Conservation (phyloP, 30 jellyfish, hydroid and myxozoan genomes). For the Cassiopea xamachana region DNA sequence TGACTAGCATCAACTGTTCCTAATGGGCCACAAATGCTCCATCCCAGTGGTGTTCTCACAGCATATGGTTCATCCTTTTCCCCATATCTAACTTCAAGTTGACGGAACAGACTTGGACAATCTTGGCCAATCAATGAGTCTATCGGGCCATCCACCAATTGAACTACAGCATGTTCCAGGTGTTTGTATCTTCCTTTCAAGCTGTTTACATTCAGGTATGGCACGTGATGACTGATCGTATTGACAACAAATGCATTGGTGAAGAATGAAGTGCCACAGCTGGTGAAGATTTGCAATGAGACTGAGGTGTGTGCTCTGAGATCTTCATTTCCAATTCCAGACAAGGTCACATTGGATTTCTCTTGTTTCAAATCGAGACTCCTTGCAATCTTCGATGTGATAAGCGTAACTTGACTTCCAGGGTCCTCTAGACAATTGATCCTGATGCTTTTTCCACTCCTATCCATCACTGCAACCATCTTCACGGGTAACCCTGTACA, state of each 20-base stretch:
- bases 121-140: conserved; percentile 43
- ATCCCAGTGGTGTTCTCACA: conserved; percentile 38
- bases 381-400: too few relatives aligned
- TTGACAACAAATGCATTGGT: conserved; percentile 8
- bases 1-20: conserved; percentile 1
- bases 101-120: conserved; percentile 44
- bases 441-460: too few relatives aligned
- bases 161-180: background rate
- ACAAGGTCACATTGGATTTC: too few relatives aligned
- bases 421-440: too few relatives aligned
- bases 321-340: too few relatives aligned
- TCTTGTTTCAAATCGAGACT: too few relatives aligned
- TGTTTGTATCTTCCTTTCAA: conserved; percentile 23
- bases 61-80: conserved; percentile 33
- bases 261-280: conserved; percentile 18
- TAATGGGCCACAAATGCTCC: conserved; percentile 42
- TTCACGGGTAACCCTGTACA: too few relatives aligned
- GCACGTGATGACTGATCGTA: conserved; percentile 16
- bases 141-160: conserved; percentile 30
- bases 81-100: conserved; percentile 23
- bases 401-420: too few relatives aligned
- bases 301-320: background rate
- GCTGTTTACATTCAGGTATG: conserved; percentile 9
- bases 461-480: too few relatives aligned
- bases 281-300: conserved; percentile 30